Conservation (phyloP, 2,797 vertebrate species). For the Ibycter americanus region DNA sequence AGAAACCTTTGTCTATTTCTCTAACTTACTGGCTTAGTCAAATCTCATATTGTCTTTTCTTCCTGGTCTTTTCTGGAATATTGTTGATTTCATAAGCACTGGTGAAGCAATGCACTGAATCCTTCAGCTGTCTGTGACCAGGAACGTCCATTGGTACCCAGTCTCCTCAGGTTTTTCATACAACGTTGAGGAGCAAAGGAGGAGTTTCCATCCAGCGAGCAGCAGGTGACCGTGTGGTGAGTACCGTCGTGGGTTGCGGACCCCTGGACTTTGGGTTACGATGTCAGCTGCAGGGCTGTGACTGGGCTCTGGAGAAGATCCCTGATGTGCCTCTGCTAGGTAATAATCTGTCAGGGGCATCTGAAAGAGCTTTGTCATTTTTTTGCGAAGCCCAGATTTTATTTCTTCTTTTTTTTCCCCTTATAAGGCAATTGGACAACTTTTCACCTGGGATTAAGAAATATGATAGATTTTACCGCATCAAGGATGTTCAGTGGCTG, state of each 20-base stretch:
- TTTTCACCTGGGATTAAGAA: background rate
- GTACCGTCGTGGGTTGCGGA: background rate
- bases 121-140: background rate
- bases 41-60: background rate
- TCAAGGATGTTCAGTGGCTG: background rate
- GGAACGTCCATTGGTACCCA: background rate
- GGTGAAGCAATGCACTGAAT: background rate
- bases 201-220: background rate
- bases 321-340: background rate
- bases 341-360: background rate
- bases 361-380: background rate
- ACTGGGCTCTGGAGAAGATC: background rate
- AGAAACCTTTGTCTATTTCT: background rate
- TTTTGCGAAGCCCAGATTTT: background rate
- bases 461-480: background rate
- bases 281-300: background rate
- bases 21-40: background rate
- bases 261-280: background rate
- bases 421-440: background rate
- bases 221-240: accelerated
- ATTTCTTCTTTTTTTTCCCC: background rate
- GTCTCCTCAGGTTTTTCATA: background rate
- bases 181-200: background rate
- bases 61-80: background rate
- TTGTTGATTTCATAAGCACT: background rate